These are phyloP conservation scores for Phasianus colchicus DNA, from an alignment of 2,113 vertebrate species.

Conservation along the genomic window DNA sequence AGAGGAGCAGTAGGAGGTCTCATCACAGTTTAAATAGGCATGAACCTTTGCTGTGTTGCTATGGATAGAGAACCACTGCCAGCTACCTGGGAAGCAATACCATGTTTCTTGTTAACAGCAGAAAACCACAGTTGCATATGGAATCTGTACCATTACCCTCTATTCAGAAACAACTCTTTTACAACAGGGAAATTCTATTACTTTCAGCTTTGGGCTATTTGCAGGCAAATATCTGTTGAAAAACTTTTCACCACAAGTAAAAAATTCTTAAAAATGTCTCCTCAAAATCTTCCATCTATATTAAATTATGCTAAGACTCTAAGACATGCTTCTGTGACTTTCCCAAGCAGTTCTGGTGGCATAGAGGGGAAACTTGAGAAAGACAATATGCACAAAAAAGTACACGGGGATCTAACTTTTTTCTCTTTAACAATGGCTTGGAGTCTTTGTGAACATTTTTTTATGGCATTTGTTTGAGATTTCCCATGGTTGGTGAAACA, in stretches of 20 bases:
- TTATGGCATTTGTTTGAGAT: background rate
- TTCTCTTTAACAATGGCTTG: background rate
- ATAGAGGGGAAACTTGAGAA: background rate
- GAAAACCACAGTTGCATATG: background rate
- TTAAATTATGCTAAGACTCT: background rate
- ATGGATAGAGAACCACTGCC: background rate
- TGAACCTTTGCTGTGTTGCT: background rate
- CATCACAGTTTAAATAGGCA: background rate
- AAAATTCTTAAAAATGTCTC: background rate
- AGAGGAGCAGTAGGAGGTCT: background rate
- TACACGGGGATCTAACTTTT: background rate
- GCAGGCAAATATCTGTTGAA: background rate
- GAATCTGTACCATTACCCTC: background rate
- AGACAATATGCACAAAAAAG: background rate
- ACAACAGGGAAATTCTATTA: background rate
- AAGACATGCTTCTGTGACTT: background rate
- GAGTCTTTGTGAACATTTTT: background rate
- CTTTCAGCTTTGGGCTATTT: background rate
- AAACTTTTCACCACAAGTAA: background rate
- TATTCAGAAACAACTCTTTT: background rate
- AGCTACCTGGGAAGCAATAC: background rate
- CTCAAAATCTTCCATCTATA: background rate
- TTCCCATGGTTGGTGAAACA: slow-evolving; percentile 6
- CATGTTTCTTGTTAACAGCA: background rate
- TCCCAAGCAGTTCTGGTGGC: background rate